phyloP scores from a whole-genome alignment of 2,888 invertebrate genomes.

The Anarsia innoxiella region DNA sequence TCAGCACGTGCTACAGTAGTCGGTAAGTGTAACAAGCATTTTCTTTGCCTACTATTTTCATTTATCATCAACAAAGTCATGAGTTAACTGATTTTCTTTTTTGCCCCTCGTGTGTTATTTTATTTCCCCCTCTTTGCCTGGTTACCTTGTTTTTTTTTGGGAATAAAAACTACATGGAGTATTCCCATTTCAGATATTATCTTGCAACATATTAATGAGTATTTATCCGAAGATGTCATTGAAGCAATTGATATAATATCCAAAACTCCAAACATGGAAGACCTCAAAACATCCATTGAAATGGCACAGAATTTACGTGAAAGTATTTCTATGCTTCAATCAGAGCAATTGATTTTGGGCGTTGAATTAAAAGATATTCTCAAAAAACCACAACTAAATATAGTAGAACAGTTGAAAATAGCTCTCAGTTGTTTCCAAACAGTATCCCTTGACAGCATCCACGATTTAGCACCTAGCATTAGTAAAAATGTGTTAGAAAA shows the following conservation, averaged over 20 bases:
- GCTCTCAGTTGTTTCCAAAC: conserved; percentile 13
- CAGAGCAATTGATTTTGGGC: too few relatives aligned
- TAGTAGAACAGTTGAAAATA: too few relatives aligned
- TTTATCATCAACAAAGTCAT: too few relatives aligned
- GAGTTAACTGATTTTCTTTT: too few relatives aligned
- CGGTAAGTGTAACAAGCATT: not conserved
- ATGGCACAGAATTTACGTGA: conserved; percentile 35
- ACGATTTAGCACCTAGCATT: conserved; percentile 15
- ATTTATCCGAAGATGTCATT: conserved; percentile 29
- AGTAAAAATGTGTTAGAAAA: conserved; percentile 20
- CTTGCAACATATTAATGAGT: conserved; percentile 35
- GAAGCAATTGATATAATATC: conserved; percentile 28
- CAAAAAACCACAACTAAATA: too few relatives aligned
- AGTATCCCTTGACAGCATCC: conserved; percentile 19
- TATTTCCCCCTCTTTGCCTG: too few relatives aligned
- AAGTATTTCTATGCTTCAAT: too few relatives aligned
- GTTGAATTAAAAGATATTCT: too few relatives aligned
- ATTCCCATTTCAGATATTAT: conserved; percentile 21
- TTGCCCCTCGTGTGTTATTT: too few relatives aligned
- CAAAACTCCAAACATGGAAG: conserved; percentile 20
- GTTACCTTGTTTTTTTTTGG: not conserved
- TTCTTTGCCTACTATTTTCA: not conserved
- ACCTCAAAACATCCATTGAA: conserved; percentile 27
- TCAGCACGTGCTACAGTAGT: not conserved
- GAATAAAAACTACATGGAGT: conserved; percentile 5